Conservation (phyloP, 2,113 vertebrate species). For the Formicarius rufipectus region DNA sequence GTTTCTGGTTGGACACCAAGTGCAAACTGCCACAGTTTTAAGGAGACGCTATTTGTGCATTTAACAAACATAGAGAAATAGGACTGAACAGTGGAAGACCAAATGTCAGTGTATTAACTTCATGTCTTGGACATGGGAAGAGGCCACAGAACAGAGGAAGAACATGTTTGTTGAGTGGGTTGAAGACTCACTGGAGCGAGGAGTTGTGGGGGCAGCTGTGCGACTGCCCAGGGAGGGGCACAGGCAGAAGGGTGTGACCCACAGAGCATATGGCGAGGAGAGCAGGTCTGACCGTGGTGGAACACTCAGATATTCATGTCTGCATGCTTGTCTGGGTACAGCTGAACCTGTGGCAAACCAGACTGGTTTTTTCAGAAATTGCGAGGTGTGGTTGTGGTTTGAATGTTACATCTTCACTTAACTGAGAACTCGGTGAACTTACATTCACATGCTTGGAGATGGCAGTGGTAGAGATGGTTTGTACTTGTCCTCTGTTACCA, state of each 20-base stretch:
- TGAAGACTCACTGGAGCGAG: neutral
- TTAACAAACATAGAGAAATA: neutral
- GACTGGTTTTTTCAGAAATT: neutral
- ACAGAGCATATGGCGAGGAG: neutral
- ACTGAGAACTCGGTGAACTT: neutral
- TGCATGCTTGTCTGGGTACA: neutral
- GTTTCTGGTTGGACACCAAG: no score
- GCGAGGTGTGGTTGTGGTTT: conserved; percentile 31
- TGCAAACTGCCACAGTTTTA: no score
- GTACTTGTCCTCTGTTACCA: neutral
- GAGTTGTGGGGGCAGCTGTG: neutral
- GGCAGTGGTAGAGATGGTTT: neutral
- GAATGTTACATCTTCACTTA: neutral
- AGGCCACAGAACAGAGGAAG: neutral
- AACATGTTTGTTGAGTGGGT: neutral
- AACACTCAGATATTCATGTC: neutral
- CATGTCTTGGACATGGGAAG: neutral
- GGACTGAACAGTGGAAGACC: neutral
- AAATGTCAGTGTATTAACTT: neutral
- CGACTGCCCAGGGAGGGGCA: neutral
- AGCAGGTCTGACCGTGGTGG: neutral
- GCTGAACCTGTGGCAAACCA: neutral
- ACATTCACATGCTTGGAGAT: neutral
- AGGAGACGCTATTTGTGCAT: neutral
- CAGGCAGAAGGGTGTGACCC: neutral